Evolutionary conservation across 2,797 vertebrate genomes (phyloP).

Genomic region (Mormyrus proboscirostris): DNA sequence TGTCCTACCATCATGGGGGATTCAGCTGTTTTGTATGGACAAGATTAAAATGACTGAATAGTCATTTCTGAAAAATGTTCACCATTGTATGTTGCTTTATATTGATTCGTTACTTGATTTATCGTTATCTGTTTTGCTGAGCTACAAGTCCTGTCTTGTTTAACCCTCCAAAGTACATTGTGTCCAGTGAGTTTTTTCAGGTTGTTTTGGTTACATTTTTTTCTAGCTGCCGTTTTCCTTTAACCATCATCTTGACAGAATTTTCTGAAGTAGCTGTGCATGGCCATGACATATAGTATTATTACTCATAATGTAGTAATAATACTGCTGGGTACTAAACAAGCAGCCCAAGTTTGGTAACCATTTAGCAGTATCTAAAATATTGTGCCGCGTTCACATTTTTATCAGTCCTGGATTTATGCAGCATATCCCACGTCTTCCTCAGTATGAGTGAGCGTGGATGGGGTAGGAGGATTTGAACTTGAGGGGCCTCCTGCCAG

Average conservation of each 20-base stretch:
- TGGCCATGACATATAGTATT: not conserved
- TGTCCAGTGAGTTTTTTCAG: not conserved
- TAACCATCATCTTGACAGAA: not conserved
- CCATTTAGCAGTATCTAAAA: not conserved
- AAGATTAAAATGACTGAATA: not conserved
- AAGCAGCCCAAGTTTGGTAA: not conserved
- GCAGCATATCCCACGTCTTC: not conserved
- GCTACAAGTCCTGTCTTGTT: not conserved
- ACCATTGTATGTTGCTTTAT: not conserved
- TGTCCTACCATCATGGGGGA: not conserved
- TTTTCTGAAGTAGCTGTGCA: not conserved
- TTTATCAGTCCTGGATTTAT: conserved; percentile 17
- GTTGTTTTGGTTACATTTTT: not conserved
- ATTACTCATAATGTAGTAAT: not conserved
- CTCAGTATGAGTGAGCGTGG: not conserved
- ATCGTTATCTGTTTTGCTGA: not conserved
- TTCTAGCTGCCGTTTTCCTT: not conserved
- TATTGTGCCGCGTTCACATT: not conserved
- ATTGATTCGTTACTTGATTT: not conserved
- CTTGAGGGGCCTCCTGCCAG: conserved; percentile 2
- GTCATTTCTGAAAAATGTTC: not conserved
- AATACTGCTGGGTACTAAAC: not conserved
- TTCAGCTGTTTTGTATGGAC: not conserved
- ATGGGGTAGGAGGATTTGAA: not conserved
- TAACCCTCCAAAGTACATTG: not conserved